Conservation (phyloP, 2,113 vertebrate species). For the Orientallactaga bullata region DNA sequence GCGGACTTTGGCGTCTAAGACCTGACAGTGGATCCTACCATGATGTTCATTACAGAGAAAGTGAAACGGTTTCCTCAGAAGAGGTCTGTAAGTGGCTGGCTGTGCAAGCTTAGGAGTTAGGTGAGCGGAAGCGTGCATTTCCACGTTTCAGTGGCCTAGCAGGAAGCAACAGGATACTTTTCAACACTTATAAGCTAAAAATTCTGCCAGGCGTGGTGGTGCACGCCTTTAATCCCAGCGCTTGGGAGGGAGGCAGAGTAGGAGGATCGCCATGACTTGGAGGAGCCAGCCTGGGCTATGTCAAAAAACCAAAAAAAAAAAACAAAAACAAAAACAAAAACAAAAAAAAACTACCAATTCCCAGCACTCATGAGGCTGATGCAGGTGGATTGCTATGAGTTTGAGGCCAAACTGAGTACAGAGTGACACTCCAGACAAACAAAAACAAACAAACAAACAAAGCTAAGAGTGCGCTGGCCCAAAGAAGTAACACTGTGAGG, state of each 20-base stretch:
- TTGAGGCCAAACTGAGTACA: not conserved
- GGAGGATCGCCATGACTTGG: not conserved
- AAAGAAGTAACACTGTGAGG: not conserved
- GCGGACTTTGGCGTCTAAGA: not conserved
- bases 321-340: too few relatives aligned
- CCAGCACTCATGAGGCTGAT: not conserved
- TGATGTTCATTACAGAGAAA: not conserved
- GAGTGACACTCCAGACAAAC: not conserved
- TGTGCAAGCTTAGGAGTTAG: not conserved
- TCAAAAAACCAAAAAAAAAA: too few relatives aligned
- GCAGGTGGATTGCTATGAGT: not conserved
- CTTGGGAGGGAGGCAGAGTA: not conserved
- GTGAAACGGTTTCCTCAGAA: not conserved
- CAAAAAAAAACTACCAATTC: not conserved
- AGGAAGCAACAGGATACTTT: slow-evolving; percentile 34
- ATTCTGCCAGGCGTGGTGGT: not conserved
- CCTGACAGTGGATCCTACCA: not conserved
- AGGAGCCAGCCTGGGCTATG: not conserved
- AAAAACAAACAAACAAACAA: not conserved
- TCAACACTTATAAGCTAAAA: slow-evolving; percentile 29
- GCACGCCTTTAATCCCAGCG: not conserved
- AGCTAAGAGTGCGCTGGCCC: not conserved
- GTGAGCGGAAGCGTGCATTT: not conserved
- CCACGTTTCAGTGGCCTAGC: not conserved
- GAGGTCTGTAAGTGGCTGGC: not conserved